These are phyloP conservation scores for Pundamilia nyererei DNA, from an alignment of 2,113 vertebrate species.

Conservation along the genomic window DNA sequence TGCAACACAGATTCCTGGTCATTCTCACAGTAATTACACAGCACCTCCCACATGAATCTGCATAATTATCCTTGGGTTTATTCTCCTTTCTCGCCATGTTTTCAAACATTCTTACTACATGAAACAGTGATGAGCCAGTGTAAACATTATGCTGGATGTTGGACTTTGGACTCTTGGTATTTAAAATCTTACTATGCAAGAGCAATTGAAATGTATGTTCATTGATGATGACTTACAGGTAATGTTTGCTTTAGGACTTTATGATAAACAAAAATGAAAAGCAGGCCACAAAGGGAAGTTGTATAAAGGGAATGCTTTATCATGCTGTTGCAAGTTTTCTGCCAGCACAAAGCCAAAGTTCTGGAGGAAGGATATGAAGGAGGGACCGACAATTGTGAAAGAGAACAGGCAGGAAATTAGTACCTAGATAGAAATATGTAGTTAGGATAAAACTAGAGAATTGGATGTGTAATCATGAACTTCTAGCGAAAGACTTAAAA, in stretches of 20 bases:
- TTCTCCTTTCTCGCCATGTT: not conserved
- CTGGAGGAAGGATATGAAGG: constrained; percentile 18
- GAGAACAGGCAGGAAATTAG: not conserved
- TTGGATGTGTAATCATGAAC: not conserved
- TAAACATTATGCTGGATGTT: not conserved
- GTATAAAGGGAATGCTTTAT: not conserved
- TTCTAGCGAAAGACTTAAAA: not conserved
- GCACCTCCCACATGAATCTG: not conserved
- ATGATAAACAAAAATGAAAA: not conserved
- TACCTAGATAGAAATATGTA: not conserved
- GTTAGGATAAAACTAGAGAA: not conserved
- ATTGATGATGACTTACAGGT: not conserved
- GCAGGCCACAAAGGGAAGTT: not conserved
- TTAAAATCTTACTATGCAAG: not conserved
- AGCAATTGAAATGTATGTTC: not conserved
- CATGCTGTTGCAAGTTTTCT: not conserved
- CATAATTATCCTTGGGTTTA: not conserved
- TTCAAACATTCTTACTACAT: not conserved
- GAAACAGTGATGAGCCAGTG: not conserved
- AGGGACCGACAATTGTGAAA: not conserved
- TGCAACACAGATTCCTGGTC: not conserved
- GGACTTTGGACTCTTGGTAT: not conserved
- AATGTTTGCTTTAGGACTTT: not conserved
- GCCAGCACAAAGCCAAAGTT: not conserved
- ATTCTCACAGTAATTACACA: not conserved